phyloP scores from a whole-genome alignment of 2,113 vertebrate species.

The Panthera uncia region DNA sequence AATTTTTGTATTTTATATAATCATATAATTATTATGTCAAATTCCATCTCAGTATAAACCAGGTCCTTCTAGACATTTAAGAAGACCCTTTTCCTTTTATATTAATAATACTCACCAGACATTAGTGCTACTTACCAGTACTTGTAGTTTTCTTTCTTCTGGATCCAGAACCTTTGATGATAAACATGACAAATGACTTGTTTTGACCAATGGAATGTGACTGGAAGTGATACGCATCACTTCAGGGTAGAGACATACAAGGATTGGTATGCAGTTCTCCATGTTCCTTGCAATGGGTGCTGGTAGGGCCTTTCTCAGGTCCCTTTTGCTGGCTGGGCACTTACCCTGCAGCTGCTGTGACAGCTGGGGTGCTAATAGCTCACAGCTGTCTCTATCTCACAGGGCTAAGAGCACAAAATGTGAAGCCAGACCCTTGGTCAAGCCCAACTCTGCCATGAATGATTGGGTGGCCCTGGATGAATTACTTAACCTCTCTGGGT shows the following conservation, averaged over 20 bases:
- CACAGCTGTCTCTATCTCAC: not conserved
- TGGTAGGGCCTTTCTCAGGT: not conserved
- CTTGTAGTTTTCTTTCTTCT: not conserved
- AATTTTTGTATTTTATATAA: not conserved
- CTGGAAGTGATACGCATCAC: not conserved
- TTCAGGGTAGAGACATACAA: not conserved
- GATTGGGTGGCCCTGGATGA: not conserved
- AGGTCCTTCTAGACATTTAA: not conserved
- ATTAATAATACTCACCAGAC: not conserved
- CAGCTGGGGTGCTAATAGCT: not conserved
- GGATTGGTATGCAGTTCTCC: not conserved
- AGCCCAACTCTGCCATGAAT: not conserved
- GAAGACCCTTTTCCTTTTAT: not conserved
- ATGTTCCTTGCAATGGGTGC: not conserved
- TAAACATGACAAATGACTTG: not conserved
- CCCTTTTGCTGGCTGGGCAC: not conserved
- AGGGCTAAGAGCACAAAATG: not conserved
- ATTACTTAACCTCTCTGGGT: not conserved
- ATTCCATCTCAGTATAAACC: not conserved
- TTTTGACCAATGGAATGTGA: not conserved
- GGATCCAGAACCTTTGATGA: not conserved
- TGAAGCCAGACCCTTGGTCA: not conserved
- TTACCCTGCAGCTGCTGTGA: not conserved
- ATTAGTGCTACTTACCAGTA: not conserved
- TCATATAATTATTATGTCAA: not conserved